phyloP scores from a whole-genome alignment of 2,888 invertebrate species.

The Drosophila glabriapex region DNA sequence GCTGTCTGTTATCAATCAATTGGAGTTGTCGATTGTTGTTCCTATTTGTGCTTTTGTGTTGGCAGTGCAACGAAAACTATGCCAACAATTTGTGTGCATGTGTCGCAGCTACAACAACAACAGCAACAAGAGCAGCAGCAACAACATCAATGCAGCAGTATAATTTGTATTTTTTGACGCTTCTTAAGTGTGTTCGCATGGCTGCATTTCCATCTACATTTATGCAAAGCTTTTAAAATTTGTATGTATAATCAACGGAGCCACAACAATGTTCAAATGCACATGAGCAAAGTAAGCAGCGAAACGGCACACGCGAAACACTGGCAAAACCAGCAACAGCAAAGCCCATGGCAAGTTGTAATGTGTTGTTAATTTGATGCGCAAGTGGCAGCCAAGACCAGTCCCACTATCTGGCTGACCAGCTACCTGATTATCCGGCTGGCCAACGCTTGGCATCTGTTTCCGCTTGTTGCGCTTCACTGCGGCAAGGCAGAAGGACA shows the following conservation, averaged over 20 bases:
- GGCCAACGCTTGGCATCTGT: constrained; percentile 40
- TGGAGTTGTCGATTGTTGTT: constrained; percentile 35
- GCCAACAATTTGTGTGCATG: constrained; percentile 57
- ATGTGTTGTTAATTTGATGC: constrained; percentile 78
- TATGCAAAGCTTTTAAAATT: constrained; percentile 54
- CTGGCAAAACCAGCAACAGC: constrained; percentile 4
- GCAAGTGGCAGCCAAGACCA: constrained; percentile 46
- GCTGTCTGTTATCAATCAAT: constrained; percentile 56
- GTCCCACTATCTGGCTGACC: constrained; percentile 7
- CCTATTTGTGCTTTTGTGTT: constrained; percentile 6
- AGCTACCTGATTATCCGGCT: constrained; percentile 33
- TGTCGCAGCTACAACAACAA: constrained; percentile 39
- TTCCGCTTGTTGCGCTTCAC: constrained; percentile 72
- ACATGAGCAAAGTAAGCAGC: constrained; percentile 51
- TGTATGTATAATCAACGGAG: constrained; percentile 50
- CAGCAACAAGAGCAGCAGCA: constrained; percentile 15
- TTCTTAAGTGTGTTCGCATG: constrained; percentile 43
- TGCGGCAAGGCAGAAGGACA: constrained; percentile 39
- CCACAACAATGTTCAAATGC: constrained; percentile 45
- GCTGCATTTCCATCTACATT: constrained; percentile 40
- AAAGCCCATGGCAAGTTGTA: constrained; percentile 54
- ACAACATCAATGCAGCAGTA: neutral
- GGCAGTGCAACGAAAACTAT: constrained; percentile 49
- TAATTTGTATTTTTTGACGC: constrained; percentile 2
- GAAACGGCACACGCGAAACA: constrained; percentile 23